These are phyloP conservation scores for Sycophila texana DNA, from an alignment of 2,888 invertebrate species.

Conservation along the genomic window DNA sequence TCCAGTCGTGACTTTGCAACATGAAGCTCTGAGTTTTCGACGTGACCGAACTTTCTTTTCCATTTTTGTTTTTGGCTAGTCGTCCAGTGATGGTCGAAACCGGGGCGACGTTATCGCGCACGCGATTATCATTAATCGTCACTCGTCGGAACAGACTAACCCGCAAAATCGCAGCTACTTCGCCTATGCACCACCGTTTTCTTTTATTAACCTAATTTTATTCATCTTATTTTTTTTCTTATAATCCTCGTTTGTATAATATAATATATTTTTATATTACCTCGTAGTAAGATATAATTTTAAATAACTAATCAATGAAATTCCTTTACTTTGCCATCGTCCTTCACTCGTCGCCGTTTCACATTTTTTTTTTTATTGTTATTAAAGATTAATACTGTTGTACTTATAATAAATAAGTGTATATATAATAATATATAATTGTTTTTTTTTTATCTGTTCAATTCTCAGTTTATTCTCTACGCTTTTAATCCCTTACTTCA, in stretches of 20 bases:
- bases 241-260: constrained; percentile 51
- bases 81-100: neutral
- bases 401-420: constrained; percentile 68
- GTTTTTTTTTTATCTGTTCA: constrained; percentile 42
- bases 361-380: constrained; percentile 58
- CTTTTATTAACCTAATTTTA: constrained; percentile 56
- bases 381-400: constrained; percentile 70
- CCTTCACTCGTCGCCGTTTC: neutral
- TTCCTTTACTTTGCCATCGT: constrained; percentile 56
- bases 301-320: constrained; percentile 63
- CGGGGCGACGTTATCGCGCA: neutral
- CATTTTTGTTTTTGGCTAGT: neutral
- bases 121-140: constrained; percentile 1
- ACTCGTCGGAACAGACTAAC: constrained; percentile 8
- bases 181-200: constrained; percentile 10
- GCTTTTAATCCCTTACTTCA: constrained; percentile 46
- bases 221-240: constrained; percentile 42
- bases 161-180: constrained; percentile 24
- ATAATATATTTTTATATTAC: constrained; percentile 55
- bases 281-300: constrained; percentile 61
- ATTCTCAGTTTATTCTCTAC: constrained; percentile 32
- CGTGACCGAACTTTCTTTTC: no score
- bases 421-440: constrained; percentile 57
- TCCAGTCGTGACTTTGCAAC: no score
- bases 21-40: no score